Percentiles rank a stretch among this genome's conserved stretches.
Evolutionary conservation across 2,797 vertebrate genomes (phyloP).

Genomic region (Peromyscus nudipes): DNA sequence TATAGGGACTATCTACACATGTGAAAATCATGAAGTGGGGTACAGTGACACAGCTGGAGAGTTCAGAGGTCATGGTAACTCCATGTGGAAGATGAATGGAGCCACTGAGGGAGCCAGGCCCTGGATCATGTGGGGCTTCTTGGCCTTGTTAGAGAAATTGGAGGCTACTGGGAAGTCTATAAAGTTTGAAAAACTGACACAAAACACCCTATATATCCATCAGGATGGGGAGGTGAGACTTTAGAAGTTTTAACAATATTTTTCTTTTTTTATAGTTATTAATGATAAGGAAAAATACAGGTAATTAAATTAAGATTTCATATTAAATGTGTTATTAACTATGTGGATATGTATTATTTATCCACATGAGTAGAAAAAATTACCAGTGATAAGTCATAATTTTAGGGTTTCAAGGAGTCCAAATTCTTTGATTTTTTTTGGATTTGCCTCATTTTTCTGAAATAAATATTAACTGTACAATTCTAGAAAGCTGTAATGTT

Average conservation of each 20-base stretch:
- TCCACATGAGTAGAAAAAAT: background rate
- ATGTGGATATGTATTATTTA: background rate
- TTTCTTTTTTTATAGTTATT: constrained; percentile 49
- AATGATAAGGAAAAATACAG: background rate
- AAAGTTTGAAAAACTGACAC: constrained; percentile 35
- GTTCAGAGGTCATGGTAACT: background rate
- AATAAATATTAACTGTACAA: constrained; percentile 9
- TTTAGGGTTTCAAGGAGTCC: constrained; percentile 1
- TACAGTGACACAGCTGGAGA: background rate
- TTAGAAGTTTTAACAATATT: constrained; percentile 41
- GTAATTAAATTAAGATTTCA: background rate
- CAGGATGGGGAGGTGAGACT: background rate
- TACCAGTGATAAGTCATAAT: background rate
- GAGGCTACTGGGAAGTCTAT: constrained; percentile 12
- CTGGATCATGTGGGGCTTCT: background rate
- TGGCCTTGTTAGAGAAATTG: constrained; percentile 23
- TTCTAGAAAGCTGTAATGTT: background rate
- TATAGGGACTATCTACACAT: background rate
- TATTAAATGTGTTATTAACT: background rate
- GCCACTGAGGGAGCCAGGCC: background rate
- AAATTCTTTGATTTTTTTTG: constrained; percentile 17
- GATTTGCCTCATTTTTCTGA: constrained; percentile 7
- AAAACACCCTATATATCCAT: background rate
- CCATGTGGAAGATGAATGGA: background rate
- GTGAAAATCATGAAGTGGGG: background rate